Evolutionary conservation across 2,113 vertebrate species (phyloP).

Genomic region (Vimba vimba): DNA sequence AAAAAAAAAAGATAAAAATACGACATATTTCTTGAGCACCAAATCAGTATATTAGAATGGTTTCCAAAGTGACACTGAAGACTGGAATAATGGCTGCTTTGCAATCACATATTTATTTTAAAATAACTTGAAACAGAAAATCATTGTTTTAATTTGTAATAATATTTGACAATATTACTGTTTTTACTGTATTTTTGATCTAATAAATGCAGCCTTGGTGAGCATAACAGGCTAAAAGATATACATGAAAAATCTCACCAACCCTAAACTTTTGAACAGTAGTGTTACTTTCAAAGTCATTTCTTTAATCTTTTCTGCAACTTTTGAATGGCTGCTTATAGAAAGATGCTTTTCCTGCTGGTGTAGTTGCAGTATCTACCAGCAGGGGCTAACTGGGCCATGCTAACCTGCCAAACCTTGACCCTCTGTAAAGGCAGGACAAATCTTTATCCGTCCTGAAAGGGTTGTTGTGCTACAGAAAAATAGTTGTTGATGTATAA

Average conservation of each 20-base stretch:
- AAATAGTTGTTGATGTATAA: constrained; percentile 63
- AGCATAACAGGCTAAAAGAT: neutral
- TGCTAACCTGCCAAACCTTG: neutral
- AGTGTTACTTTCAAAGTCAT: neutral
- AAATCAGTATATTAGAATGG: neutral
- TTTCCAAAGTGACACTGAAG: too few species aligned
- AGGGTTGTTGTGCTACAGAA: neutral
- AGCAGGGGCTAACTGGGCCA: neutral
- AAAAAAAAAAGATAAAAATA: too few species aligned
- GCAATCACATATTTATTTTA: too few species aligned
- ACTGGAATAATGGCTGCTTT: too few species aligned
- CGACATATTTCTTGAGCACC: too few species aligned
- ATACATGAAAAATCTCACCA: neutral
- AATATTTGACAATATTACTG: too few species aligned
- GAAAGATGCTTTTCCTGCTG: neutral
- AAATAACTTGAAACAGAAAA: too few species aligned
- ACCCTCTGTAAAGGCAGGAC: neutral
- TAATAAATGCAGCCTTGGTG: neutral
- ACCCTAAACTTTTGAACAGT: neutral
- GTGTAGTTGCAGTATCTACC: neutral
- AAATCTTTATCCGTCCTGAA: neutral
- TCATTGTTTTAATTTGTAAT: too few species aligned
- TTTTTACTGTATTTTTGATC: neutral
- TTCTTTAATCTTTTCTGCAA: neutral
- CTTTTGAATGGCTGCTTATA: neutral